Evolutionary conservation across 2,888 invertebrate species (phyloP), one percentile per base, ranked within the genome.

Genomic region (Marronus borbonicus): DNA sequence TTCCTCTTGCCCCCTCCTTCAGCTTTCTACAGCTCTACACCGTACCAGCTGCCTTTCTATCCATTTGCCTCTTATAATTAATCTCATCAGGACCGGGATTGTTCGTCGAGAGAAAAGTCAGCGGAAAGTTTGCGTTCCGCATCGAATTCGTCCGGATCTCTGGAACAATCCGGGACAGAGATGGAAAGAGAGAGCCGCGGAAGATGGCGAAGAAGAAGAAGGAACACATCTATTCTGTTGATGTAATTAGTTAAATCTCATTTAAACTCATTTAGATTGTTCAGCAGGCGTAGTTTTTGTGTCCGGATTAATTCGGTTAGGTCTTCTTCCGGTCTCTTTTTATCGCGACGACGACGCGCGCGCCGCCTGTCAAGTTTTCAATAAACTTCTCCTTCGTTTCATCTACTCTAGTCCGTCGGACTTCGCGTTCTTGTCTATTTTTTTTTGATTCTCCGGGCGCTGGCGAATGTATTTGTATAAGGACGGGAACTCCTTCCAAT

Each of bases 181-280:
- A 44, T 44, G 44, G 44, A 44, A 44, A 36, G 31, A 5, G 44
- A 44, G 10, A 12, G 12, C 2, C 44, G 44, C 12, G 12, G 44
- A 44, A 44, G 44, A 44, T 44, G 44, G 44, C 8, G 44, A 44
- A 44, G 44, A 44, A 8, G 44, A 12, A 74, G 24, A 24, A 24
- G 72, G 60, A 60, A 74, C 72, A 74, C 72, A 74, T 74, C 55
- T 60, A 74, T 60, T 74, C 72, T 74, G 72, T 74, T 74, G 72
- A 74, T 74, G 72, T 60, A 74, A 74, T 74, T 74, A 74, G 72
- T 74, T 74, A 74, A 74, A 74, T 74, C 72, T 74, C 72, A 74
- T 74, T 74, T 74, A 74, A 74, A 74, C 72, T 74, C 72, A 74
- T 74, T 74, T 74, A 74, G 72, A 74, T 74, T 74, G 72, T 74